Base-by-base conservation (phyloP, 2,113 vertebrate genomes). In the Catharus bicknelli region DNA sequence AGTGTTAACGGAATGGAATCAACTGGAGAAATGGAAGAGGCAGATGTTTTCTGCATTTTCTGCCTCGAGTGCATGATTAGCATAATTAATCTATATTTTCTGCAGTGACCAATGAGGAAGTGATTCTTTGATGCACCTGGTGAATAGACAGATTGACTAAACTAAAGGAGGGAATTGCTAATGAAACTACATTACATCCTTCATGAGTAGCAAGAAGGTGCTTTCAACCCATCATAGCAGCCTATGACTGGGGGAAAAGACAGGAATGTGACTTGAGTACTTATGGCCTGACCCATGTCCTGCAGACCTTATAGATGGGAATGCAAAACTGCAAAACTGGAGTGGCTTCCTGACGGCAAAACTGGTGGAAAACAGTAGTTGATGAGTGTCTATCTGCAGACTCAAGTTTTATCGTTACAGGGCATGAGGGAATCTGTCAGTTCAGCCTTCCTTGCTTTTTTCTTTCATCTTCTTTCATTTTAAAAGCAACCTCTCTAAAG, bases 71-170 rank as follows among this genome's bases (percentile, higher is more conserved):
- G 27, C 26, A 57, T 82, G 45, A 96, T 95, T 92, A 92, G 32
- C 88, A 96, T 86, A 96, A 95, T 90, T 89, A 93, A 96, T 93
- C 53, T 79, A 25, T 42, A 70, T 64, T 83, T 90, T 72, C 75
- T 58, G 25, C 58, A 66, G 69, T 68, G 69, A 38, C 45, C 57
- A 64, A 77, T 16, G 32, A 64, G 42, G 30, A 53, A 90, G 45
- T 53, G 58, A 59, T 67, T 95, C 79, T 74, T 90, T 70, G 54
- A 72, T 86, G 80, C 66, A 93, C 50, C 62, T 90, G 66, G n/a
- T 89, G 80, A 91, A 86, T 78, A 81, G 26, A 81, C 64, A 14
- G 51, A 94, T 38, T 93, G 81, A 92, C 23, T 69, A 94, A 92
- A 92, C 66, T 69, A 54, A 93, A 69, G 22, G 26, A 90, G 29